Conservation (phyloP, 2,113 vertebrate genomes). For the Hoplias malabaricus region DNA sequence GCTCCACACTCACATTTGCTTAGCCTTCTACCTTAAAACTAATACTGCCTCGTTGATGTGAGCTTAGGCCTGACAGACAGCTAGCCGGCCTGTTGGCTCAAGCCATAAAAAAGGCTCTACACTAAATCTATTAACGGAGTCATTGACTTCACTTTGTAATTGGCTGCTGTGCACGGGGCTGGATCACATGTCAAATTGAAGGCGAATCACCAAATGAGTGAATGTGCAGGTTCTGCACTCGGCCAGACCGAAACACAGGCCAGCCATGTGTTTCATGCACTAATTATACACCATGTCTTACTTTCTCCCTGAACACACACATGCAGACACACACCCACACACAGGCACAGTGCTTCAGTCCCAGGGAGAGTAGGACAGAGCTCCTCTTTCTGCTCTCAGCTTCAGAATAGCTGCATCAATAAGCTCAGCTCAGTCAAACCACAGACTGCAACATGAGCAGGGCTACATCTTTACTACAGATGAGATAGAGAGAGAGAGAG, state of each 20-base stretch:
- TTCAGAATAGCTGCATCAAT: constrained; percentile 34
- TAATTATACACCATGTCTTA: constrained; percentile 69
- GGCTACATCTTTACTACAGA: constrained; percentile 12
- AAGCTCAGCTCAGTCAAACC: constrained; percentile 15
- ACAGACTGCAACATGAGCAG: constrained; percentile 33
- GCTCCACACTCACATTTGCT: background rate
- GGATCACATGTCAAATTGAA: constrained; percentile 45
- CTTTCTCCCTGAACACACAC: constrained; percentile 51
- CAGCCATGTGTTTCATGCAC: constrained; percentile 68
- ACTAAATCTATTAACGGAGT: constrained; percentile 76
- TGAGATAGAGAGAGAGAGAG: too few relatives aligned
- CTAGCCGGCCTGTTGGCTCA: constrained; percentile 45
- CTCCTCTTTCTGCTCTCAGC: constrained; percentile 27
- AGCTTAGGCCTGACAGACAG: background rate
- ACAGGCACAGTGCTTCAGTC: constrained; percentile 35
- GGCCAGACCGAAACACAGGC: constrained; percentile 63
- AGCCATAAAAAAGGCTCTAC: constrained; percentile 61
- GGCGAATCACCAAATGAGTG: constrained; percentile 54
- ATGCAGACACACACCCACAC: constrained; percentile 57
- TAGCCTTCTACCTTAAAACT: background rate
- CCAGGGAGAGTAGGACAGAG: background rate
- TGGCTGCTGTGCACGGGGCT: constrained; percentile 62
- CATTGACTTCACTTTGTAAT: constrained; percentile 80
- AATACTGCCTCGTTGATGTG: background rate
- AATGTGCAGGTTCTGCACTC: constrained; percentile 48